Evolutionary conservation across 2,797 vertebrate species (phyloP).

Genomic region (Podarcis lilfordi): DNA sequence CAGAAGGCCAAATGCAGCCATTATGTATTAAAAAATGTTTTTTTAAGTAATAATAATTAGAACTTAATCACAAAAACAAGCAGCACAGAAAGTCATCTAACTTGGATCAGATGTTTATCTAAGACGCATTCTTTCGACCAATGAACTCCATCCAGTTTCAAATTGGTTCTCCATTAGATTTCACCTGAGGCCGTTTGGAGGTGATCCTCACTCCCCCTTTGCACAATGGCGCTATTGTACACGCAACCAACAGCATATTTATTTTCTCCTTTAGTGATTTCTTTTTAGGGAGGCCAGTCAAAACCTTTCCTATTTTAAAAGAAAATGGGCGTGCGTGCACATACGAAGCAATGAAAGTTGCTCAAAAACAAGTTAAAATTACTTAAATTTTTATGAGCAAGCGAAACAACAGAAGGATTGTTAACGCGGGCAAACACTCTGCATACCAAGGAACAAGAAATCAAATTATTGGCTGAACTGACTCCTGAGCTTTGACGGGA

Average conservation of each 20-base stretch:
- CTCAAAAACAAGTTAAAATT: slow-evolving; percentile 57
- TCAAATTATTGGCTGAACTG: slow-evolving; percentile 41
- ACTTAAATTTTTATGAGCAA: slow-evolving; percentile 20
- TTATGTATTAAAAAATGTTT: slow-evolving; percentile 69
- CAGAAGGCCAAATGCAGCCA: slow-evolving; percentile 62
- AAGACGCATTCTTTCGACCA: slow-evolving; percentile 75
- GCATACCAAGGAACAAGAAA: slow-evolving; percentile 39
- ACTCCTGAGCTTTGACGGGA: not conserved
- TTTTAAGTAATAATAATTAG: slow-evolving; percentile 59
- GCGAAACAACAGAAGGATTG: slow-evolving; percentile 41
- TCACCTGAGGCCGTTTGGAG: slow-evolving; percentile 80
- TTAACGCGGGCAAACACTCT: slow-evolving; percentile 22
- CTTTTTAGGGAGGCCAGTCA: slow-evolving; percentile 69
- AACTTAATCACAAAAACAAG: slow-evolving; percentile 75
- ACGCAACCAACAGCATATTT: slow-evolving; percentile 73
- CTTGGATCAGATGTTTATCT: slow-evolving; percentile 81
- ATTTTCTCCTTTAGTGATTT: slow-evolving; percentile 73
- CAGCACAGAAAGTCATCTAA: slow-evolving; percentile 71
- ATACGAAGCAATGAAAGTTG: slow-evolving; percentile 60
- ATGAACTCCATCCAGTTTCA: slow-evolving; percentile 74
- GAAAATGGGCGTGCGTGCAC: not conserved
- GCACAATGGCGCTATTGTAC: slow-evolving; percentile 79
- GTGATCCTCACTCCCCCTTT: slow-evolving; percentile 72
- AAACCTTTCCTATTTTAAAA: slow-evolving; percentile 25
- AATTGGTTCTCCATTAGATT: slow-evolving; percentile 79